Evolutionary conservation across 1,140 invertebrate genomes (phyloP).

Genomic region (Pachypeltis micranthus): DNA sequence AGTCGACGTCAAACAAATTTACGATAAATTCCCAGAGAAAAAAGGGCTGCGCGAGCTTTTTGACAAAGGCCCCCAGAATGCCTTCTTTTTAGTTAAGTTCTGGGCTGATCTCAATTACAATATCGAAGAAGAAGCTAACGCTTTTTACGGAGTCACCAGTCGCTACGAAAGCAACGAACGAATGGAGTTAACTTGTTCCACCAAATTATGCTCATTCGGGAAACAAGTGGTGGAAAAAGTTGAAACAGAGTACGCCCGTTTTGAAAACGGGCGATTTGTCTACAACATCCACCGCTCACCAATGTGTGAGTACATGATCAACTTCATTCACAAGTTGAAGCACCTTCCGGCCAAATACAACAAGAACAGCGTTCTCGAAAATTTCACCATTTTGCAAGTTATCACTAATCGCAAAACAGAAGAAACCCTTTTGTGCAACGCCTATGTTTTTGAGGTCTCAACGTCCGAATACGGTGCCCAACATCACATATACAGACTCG

Average conservation of each 20-base stretch:
- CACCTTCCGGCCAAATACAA: slow-evolving; percentile 97
- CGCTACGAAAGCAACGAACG: slow-evolving; percentile 96
- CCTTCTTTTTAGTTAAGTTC: slow-evolving; percentile 99
- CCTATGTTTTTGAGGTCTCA: slow-evolving; percentile 98
- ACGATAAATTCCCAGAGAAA: slow-evolving; percentile 98
- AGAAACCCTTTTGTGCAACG: slow-evolving; percentile 94
- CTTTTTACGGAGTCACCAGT: slow-evolving; percentile 94
- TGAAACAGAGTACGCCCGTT: slow-evolving; percentile 91
- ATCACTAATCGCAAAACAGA: slow-evolving; percentile 95
- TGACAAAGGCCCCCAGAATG: slow-evolving; percentile 91
- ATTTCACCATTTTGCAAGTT: slow-evolving; percentile 98
- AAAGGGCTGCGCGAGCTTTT: slow-evolving; percentile 96
- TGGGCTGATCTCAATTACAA: slow-evolving; percentile 98
- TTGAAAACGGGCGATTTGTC: slow-evolving; percentile 90
- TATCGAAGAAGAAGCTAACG: slow-evolving; percentile 74
- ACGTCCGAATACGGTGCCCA: slow-evolving; percentile 95
- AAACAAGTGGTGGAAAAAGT: slow-evolving; percentile 96
- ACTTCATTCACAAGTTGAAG: slow-evolving; percentile 97
- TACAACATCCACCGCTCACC: slow-evolving; percentile 52
- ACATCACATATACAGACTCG: slow-evolving; percentile 95
- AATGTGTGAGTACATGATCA: slow-evolving; percentile 99
- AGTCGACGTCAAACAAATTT: slow-evolving; percentile 31
- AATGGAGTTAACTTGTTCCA: slow-evolving; percentile 97
- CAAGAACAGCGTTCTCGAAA: slow-evolving; percentile 99
- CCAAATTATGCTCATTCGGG: slow-evolving; percentile 98